These are phyloP conservation scores for Meandrina meandrites DNA, from an alignment of 92 coral and sea anemone genomes.

Conservation along the genomic window DNA sequence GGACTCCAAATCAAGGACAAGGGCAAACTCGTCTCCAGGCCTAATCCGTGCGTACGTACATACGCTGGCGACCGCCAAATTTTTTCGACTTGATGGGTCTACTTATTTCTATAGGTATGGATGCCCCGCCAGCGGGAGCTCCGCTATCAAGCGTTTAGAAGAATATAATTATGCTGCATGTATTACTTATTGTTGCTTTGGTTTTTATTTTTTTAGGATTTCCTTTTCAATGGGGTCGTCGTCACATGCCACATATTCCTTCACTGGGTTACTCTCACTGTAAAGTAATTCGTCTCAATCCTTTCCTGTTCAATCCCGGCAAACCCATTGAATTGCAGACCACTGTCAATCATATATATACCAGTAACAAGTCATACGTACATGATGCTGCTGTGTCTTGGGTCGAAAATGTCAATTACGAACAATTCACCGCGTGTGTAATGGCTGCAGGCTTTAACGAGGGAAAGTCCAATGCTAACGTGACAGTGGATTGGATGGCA, in stretches of 20 bases:
- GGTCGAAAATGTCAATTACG: constrained; percentile 37
- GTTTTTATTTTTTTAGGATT: constrained; percentile 31
- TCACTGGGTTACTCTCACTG: constrained; percentile 28
- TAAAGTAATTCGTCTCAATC: constrained; percentile 34
- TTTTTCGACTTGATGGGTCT: no score
- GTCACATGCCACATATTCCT: constrained; percentile 10
- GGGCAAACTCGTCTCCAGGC: no score
- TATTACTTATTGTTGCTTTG: no score
- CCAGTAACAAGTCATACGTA: constrained; percentile 30
- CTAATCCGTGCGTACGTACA: no score
- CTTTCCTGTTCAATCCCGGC: constrained; percentile 48
- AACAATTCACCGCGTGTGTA: constrained; percentile 41
- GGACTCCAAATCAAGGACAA: no score
- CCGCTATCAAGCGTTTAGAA: no score
- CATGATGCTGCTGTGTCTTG: constrained; percentile 53
- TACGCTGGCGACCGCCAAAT: no score
- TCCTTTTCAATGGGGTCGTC: constrained; percentile 40
- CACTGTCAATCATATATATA: constrained; percentile 57
- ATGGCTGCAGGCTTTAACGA: constrained; percentile 47
- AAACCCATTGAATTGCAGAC: constrained; percentile 41
- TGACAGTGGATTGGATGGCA: constrained; percentile 54
- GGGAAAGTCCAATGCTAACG: constrained; percentile 23
- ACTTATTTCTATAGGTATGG: no score
- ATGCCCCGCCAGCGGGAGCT: no score
- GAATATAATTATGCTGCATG: no score